Base-by-base conservation (phyloP, 2,797 vertebrate species). In the Gastrophryne carolinensis region DNA sequence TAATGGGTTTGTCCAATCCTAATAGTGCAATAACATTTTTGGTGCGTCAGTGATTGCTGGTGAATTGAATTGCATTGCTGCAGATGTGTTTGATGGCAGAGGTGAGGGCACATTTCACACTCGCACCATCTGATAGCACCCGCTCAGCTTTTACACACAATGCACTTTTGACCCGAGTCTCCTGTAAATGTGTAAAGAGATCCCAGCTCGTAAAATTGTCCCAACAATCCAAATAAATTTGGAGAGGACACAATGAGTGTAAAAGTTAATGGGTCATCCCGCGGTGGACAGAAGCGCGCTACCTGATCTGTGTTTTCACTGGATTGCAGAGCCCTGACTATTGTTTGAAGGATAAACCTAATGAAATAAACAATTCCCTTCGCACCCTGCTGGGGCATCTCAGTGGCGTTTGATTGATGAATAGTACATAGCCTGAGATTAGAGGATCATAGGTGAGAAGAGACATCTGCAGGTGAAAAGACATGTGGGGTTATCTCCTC, bases 251-350 rank as follows among this genome's bases (percentile, higher is more conserved):
- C 29, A 56, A 30, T 21, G 30, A 41, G 9, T 54, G 17, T 21
- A 44, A 73, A 4, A 54, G 26, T 53, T 19, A 39, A 54, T 44
- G 49, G 53, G 29, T 68, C 49, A 54, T n/a, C 32, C 30, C 3
- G 15, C 17, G n/a, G 37, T 39, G 65, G 49, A 50, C 23, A 39
- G 34, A 41, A 49, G 9, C 11, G 10, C 26, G 71, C 60, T 73
- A 63, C 57, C 47, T 63, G 60, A 44, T 53, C 60, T 53, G 49
- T 53, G 49, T 30, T 64, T 73, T 73, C 29, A 32, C 54, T 72
- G 4, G 70, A 72, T 72, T 34, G 27, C 19, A 52, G 29, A 15
- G 47, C 32, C 49, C 26, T 34, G 41, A 50, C 34, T 66, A 47
- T 47, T 21, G 29, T 66, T 66, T 50, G 63, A 64, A 64, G 47